phyloP scores from a whole-genome alignment of 2,888 invertebrate genomes.

The Aphrophora alni region DNA sequence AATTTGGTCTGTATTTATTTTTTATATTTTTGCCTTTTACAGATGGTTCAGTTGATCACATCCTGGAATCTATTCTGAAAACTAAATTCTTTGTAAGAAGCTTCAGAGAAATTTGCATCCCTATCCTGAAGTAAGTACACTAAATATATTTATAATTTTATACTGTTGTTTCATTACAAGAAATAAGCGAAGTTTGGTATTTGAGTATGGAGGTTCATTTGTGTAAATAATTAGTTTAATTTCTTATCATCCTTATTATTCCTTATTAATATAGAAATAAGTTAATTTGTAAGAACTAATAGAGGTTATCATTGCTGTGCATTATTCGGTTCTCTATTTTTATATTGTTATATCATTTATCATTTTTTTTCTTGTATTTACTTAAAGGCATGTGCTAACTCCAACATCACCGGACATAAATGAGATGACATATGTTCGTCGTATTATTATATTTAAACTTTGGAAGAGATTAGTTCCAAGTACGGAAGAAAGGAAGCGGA shows the following conservation, averaged over 20 bases:
- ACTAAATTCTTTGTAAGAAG: slow-evolving; percentile 41
- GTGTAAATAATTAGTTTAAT: no score
- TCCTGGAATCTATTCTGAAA: slow-evolving; percentile 51
- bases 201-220: no score
- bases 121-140: slow-evolving; percentile 33
- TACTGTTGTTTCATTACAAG: no score
- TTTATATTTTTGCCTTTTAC: slow-evolving; percentile 32
- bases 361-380: neutral
- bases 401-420: slow-evolving; percentile 40
- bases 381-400: neutral
- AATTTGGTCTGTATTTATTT: no score
- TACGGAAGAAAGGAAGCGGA: slow-evolving; percentile 44
- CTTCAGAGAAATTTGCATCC: slow-evolving; percentile 28
- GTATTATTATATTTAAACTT: slow-evolving; percentile 50
- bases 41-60: slow-evolving; percentile 50
- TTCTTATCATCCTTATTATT: no score
- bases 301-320: no score
- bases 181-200: no score
- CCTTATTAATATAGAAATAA: no score
- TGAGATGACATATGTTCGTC: slow-evolving; percentile 49
- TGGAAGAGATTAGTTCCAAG: slow-evolving; percentile 49
- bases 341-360: no score
- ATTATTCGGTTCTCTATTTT: no score
- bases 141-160: no score
- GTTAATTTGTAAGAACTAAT: no score